Percentiles rank a stretch among this genome's conserved stretches.
Conservation (phyloP, 2,888 invertebrate genomes). For the Agonopterix heracliana region DNA sequence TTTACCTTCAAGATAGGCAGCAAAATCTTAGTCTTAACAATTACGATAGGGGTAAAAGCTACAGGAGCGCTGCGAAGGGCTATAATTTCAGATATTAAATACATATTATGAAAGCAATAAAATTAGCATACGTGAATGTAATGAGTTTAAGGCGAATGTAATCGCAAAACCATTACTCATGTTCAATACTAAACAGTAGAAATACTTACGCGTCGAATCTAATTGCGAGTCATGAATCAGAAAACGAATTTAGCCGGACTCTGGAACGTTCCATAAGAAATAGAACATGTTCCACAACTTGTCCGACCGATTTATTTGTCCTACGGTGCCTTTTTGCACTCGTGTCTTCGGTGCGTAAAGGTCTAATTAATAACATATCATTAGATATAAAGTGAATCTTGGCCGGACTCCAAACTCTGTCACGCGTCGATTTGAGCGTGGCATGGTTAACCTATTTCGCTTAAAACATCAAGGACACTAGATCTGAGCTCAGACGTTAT, state of each 20-base stretch:
- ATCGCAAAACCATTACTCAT: conserved; percentile 9
- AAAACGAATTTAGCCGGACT: conserved; percentile 37
- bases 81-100: too few relatives aligned
- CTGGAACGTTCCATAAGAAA: conserved; percentile 35
- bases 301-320: conserved; percentile 21
- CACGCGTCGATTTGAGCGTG: conserved; percentile 38
- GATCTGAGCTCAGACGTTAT: too few relatives aligned
- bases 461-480: conserved; percentile 35
- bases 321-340: conserved; percentile 15
- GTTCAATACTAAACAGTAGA: conserved; percentile 19
- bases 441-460: conserved; percentile 57
- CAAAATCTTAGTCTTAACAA: too few relatives aligned
- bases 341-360: conserved; percentile 22
- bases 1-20: too few relatives aligned
- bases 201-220: conserved; percentile 28
- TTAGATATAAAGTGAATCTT: conserved; percentile 39
- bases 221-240: conserved; percentile 49
- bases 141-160: background rate
- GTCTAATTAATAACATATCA: conserved; percentile 55
- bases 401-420: conserved; percentile 48
- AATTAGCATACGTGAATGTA: too few relatives aligned
- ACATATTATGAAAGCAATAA: too few relatives aligned
- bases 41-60: too few relatives aligned
- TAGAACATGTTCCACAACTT: conserved; percentile 22
- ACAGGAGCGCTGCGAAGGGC: too few relatives aligned